These are phyloP conservation scores for Osmoderma eremita DNA, from an alignment of 2,888 invertebrate species.

Conservation along the genomic window DNA sequence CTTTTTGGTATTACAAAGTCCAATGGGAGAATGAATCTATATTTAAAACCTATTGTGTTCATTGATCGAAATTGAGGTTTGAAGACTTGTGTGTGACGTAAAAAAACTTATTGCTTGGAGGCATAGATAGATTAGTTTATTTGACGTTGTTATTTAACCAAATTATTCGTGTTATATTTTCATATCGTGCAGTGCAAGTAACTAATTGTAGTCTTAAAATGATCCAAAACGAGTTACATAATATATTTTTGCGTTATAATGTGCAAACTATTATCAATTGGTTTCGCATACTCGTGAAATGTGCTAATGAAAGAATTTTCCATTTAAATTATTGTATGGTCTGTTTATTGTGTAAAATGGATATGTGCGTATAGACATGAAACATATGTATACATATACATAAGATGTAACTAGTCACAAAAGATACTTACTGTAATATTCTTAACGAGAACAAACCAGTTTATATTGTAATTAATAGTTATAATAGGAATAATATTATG, in stretches of 20 bases:
- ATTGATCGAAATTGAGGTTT: background rate
- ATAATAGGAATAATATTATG: background rate
- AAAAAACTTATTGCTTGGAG: too few species aligned
- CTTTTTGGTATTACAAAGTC: background rate
- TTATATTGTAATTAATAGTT: too few species aligned
- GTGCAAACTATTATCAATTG: background rate
- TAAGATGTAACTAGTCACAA: conserved; percentile 23
- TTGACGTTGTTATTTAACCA: too few species aligned
- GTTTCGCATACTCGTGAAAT: conserved; percentile 23
- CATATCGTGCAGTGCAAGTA: too few species aligned
- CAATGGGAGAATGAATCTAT: background rate
- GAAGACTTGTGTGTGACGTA: too few species aligned
- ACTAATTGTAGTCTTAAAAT: too few species aligned
- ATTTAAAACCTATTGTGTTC: conserved; percentile 27
- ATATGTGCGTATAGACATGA: conserved; percentile 1
- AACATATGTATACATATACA: background rate
- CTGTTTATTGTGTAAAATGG: conserved; percentile 1
- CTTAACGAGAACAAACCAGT: conserved; percentile 1
- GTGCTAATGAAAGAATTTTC: conserved; percentile 1
- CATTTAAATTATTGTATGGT: conserved; percentile 12
- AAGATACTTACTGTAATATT: conserved; percentile 27
- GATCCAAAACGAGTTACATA: too few species aligned
- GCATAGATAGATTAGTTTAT: too few species aligned
- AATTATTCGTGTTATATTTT: too few species aligned
- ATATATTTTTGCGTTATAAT: too few species aligned